Conservation (phyloP, 2,888 invertebrate species). For the Leucozona laternaria region DNA sequence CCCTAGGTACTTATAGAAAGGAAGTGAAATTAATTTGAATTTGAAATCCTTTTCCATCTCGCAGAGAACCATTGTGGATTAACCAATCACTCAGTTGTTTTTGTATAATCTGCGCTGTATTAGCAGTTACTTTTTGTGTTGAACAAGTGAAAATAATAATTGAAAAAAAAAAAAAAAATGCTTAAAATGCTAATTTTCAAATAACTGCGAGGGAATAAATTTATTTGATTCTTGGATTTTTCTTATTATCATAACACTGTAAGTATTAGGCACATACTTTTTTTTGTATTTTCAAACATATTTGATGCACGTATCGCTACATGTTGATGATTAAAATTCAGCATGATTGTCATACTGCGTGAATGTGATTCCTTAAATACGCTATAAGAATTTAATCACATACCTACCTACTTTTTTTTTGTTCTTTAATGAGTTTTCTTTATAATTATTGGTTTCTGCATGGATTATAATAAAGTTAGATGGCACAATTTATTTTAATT, state of each 20-base stretch:
- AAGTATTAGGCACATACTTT: too few relatives aligned
- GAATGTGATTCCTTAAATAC: constrained; percentile 39
- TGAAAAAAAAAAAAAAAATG: background rate
- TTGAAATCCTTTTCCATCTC: constrained; percentile 8
- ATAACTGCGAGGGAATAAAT: background rate
- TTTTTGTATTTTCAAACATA: constrained; percentile 11
- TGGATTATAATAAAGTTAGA: constrained; percentile 38
- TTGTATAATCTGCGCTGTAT: background rate
- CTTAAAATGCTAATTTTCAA: constrained; percentile 22
- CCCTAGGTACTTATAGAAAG: background rate
- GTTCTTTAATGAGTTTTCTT: constrained; percentile 51
- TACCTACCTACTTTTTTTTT: background rate
- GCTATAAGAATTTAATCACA: constrained; percentile 61
- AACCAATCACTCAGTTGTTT: background rate
- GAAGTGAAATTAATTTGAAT: constrained; percentile 31
- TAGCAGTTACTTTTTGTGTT: background rate
- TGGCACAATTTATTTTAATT: constrained; percentile 53
- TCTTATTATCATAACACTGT: background rate
- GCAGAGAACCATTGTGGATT: background rate
- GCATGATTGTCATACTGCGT: constrained; percentile 45
- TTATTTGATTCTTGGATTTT: background rate
- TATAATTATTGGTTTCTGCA: constrained; percentile 53
- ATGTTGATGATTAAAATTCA: constrained; percentile 2
- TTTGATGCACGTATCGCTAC: constrained; percentile 12
- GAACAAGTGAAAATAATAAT: background rate